Conservation (phyloP, 35 echinoderm and acorn worm genomes). For the Stichopus chloronotus region DNA sequence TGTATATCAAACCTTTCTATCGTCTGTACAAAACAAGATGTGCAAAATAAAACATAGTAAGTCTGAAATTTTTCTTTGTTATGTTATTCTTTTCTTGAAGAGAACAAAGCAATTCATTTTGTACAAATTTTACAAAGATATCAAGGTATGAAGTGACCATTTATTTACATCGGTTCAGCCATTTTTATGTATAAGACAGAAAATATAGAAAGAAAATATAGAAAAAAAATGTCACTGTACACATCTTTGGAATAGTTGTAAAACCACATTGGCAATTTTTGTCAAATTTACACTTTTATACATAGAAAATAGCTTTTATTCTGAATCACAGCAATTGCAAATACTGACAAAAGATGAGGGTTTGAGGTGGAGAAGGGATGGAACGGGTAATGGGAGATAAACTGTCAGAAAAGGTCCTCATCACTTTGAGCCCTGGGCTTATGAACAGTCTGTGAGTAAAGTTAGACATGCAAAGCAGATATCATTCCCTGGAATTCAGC, state of each 20-base stretch:
- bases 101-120: background rate
- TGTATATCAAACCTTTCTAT: background rate
- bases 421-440: too few species aligned
- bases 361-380: too few species aligned
- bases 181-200: background rate
- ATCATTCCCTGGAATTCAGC: too few species aligned
- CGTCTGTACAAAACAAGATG: background rate
- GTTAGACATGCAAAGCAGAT: too few species aligned
- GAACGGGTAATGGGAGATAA: too few species aligned
- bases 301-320: too few species aligned
- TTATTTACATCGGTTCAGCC: conserved; percentile 28
- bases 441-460: too few species aligned
- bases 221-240: background rate
- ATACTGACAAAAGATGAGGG: too few species aligned
- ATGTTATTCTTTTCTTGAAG: background rate
- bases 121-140: background rate
- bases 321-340: too few species aligned
- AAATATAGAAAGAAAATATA: background rate
- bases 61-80: background rate
- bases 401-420: too few species aligned
- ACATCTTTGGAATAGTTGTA: background rate
- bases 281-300: too few species aligned
- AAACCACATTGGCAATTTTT: background rate
- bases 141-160: conserved; percentile 29
- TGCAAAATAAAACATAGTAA: conserved; percentile 3